Evolutionary conservation across 2,797 vertebrate genomes (phyloP), one percentile per base, ranked within the genome.

Genomic region (Intellagama lesueurii): DNA sequence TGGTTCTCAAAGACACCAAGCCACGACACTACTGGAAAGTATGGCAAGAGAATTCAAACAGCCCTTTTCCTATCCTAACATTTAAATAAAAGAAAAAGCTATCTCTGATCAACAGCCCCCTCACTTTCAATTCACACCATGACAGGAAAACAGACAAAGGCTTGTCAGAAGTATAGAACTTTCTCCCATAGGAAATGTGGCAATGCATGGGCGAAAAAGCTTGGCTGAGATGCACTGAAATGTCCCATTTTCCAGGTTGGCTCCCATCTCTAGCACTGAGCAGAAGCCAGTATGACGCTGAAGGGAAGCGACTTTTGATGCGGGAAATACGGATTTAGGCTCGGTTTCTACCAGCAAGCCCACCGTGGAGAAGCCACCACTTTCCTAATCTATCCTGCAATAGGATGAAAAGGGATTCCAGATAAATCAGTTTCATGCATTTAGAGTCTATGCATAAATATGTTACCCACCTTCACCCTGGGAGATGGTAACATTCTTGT

Each of bases 401-500:
- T 17, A 28, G 60, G 44, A 77, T 4, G n/a, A 70, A 72, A 19
- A 24, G 24, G 19, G 35, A 14, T 8, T 52, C 60, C 60, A 56
- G 32, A 70, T 72, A n/a, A 79, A 78, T 19, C 30, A 56, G n/a
- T 70, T 40, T 19, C 73, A 56, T 19, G 32, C 24, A 72, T 81
- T 72, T 81, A 30, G 26, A 80, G 0, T 6, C 60, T 19, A 88
- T 1, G 2, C 4, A 64, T 32, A 32, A 88, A 28, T 35, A 3
- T 4, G 49, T 0, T 1, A 94, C 97, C 96, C 95, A 99, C 99
- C 98, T 97, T 99, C 99, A 86, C 97, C 97, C 91, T 99, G 98
- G 0, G 98, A 98, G 96, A 99, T 98, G 94, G 97, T 98, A 94
- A 99, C 99, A 0, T 98, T 98, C 95, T 98, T 95, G 95, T 99